phyloP scores from a whole-genome alignment of 2,113 vertebrate genomes.

The Nibea coibor region DNA sequence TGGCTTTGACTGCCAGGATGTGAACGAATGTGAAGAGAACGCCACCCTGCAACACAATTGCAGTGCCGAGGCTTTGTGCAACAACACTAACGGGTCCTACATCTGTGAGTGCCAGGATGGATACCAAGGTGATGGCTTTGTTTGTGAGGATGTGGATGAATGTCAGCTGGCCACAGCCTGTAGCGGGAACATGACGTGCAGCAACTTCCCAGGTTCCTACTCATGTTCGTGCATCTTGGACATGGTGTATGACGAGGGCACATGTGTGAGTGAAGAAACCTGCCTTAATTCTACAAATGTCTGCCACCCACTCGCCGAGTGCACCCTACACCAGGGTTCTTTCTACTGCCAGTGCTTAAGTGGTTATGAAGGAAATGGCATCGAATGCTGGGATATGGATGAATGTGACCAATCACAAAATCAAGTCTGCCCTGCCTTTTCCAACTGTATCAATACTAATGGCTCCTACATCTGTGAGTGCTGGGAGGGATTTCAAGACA shows the following conservation, averaged over 20 bases:
- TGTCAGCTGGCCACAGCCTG: slow-evolving; percentile 76
- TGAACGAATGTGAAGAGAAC: slow-evolving; percentile 83
- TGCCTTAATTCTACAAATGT: slow-evolving; percentile 70
- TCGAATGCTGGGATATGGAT: slow-evolving; percentile 80
- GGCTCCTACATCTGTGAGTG: slow-evolving; percentile 84
- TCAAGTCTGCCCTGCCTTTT: slow-evolving; percentile 73
- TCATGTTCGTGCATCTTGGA: slow-evolving; percentile 78
- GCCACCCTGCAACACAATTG: slow-evolving; percentile 77
- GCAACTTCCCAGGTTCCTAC: slow-evolving; percentile 83
- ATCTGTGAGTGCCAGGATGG: slow-evolving; percentile 80
- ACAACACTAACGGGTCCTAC: slow-evolving; percentile 83
- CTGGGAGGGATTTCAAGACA: slow-evolving; percentile 80
- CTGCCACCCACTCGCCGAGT: slow-evolving; percentile 79
- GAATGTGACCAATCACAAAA: slow-evolving; percentile 74
- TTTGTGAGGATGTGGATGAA: slow-evolving; percentile 84
- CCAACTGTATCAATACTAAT: slow-evolving; percentile 81
- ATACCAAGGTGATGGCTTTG: slow-evolving; percentile 81
- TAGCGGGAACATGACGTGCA: slow-evolving; percentile 79
- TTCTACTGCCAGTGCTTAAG: slow-evolving; percentile 81
- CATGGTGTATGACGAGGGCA: slow-evolving; percentile 70
- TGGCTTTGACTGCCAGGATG: slow-evolving; percentile 84
- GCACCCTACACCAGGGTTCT: slow-evolving; percentile 74
- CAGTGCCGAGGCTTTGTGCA: slow-evolving; percentile 78
- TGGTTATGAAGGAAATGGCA: slow-evolving; percentile 84
- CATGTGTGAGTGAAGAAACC: slow-evolving; percentile 75